Conservation (phyloP, 2,888 invertebrate genomes). For the Mesoligia furuncula region DNA sequence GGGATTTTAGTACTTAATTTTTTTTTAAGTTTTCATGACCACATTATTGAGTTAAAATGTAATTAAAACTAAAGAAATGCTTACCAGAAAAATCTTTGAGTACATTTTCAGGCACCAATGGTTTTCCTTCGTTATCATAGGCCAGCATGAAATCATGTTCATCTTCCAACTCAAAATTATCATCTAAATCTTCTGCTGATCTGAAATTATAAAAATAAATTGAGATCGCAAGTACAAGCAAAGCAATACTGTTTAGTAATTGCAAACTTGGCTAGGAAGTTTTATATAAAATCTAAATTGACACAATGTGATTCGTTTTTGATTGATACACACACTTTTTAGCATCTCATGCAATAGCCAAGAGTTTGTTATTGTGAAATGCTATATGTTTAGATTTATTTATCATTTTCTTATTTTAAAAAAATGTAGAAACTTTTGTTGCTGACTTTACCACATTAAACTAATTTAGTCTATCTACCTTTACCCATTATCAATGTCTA, state of each 20-base stretch:
- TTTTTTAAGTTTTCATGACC: background rate
- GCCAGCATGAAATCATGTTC: conserved; percentile 88
- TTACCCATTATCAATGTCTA: background rate
- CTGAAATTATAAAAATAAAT: conserved; percentile 70
- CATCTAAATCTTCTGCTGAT: conserved; percentile 96
- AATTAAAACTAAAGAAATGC: background rate
- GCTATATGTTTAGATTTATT: background rate
- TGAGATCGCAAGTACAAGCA: background rate
- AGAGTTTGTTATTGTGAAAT: background rate
- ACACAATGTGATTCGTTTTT: background rate
- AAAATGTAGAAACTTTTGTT: background rate
- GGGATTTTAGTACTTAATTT: background rate
- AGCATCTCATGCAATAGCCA: background rate
- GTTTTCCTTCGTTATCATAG: conserved; percentile 88
- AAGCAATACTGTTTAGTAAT: background rate
- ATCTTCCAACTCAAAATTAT: conserved; percentile 92
- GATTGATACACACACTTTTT: background rate
- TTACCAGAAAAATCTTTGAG: conserved; percentile 83
- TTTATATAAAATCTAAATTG: background rate
- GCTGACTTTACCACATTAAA: background rate
- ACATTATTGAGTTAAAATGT: background rate
- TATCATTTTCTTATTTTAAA: background rate
- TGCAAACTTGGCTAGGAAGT: background rate
- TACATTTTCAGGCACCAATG: conserved; percentile 83
- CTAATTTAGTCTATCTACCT: background rate